Base-by-base conservation (phyloP, 2,888 invertebrate species). In the Rhagonycha lutea region DNA sequence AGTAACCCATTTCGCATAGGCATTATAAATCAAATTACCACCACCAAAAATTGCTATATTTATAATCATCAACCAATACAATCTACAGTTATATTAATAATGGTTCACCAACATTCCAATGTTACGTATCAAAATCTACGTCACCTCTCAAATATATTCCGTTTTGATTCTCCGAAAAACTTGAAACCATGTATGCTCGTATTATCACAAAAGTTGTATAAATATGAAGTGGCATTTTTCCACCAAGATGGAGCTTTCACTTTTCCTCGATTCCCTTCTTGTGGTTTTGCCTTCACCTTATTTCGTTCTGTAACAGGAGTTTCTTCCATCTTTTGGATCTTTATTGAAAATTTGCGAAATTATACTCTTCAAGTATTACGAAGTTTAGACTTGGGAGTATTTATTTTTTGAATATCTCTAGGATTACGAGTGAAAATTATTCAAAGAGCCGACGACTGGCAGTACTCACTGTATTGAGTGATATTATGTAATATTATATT, bases 1-100 rank as follows among this genome's bases (percentile, higher is more conserved):
- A 76, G 90, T 90, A 76, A 92, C 91, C 94, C 94, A 94, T 85
- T 94, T 94, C 76, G 89, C 89, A 91, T 91, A 94, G 5, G 93
- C 91, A 84, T 92, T 91, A 75, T 90, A 88, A 29, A 92, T 94
- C 8, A 92, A 86, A 60, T 88, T 88, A 60, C 90, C 86, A 81
- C 93, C 93, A n/a, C 91, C 88, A 70, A 91, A 89, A 5, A 93
- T 65, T 10, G 69, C 67, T 12, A n/a, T 8, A n/a, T 14, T 26
- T 12, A 74, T 23, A 18, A 73, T 47, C 1, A 68, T 5, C 8
- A 69, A 14, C 74, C 74, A 74, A 26, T 26, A 12, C 14, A 75
- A 14, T 18, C 71, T 75, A 23, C 24, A 74, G 68, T 18, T n/a
- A 7, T 8, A 47, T 26, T 4, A 28, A 47, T 47, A n/a, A 47